phyloP scores from a whole-genome alignment of 2,797 vertebrate species.

The Percopsis omiscomaycus region DNA sequence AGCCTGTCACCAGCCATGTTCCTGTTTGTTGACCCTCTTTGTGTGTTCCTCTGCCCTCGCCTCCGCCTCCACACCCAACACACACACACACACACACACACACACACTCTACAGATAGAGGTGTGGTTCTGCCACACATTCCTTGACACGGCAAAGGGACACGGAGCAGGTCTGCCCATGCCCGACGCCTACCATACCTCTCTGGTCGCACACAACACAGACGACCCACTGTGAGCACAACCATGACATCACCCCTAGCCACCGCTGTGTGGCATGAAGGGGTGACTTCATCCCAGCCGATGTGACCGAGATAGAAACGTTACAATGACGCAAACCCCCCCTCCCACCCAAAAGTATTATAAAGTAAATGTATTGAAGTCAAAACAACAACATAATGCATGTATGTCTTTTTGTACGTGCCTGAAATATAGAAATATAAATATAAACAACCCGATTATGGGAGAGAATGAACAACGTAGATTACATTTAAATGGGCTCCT shows the following conservation, averaged over 20 bases:
- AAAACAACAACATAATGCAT: too few species aligned
- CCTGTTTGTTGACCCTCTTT: slow-evolving; percentile 59
- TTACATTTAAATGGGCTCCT: too few species aligned
- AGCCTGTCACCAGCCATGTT: slow-evolving; percentile 63
- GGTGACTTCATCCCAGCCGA: slow-evolving; percentile 34
- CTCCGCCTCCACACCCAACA: slow-evolving; percentile 12
- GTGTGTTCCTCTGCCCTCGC: slow-evolving; percentile 26
- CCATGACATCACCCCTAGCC: slow-evolving; percentile 35
- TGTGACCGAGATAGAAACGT: slow-evolving; percentile 26
- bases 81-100: slow-evolving; percentile 14
- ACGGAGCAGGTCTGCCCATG: slow-evolving; percentile 1
- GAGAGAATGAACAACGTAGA: too few species aligned
- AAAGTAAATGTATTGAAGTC: slow-evolving; percentile 18
- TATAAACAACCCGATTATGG: too few species aligned
- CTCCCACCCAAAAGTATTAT: neutral
- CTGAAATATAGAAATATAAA: too few species aligned
- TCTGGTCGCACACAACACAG: slow-evolving; percentile 4
- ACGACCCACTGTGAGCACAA: slow-evolving; percentile 22
- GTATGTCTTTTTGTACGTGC: too few species aligned
- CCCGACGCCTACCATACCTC: neutral
- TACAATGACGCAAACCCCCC: neutral
- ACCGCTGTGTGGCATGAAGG: slow-evolving; percentile 21
- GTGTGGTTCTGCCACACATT: slow-evolving; percentile 7
- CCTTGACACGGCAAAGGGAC: slow-evolving; percentile 16
- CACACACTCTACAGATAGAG: neutral